phyloP scores from a whole-genome alignment of 2,113 vertebrate genomes.

The Thunnus maccoyii region DNA sequence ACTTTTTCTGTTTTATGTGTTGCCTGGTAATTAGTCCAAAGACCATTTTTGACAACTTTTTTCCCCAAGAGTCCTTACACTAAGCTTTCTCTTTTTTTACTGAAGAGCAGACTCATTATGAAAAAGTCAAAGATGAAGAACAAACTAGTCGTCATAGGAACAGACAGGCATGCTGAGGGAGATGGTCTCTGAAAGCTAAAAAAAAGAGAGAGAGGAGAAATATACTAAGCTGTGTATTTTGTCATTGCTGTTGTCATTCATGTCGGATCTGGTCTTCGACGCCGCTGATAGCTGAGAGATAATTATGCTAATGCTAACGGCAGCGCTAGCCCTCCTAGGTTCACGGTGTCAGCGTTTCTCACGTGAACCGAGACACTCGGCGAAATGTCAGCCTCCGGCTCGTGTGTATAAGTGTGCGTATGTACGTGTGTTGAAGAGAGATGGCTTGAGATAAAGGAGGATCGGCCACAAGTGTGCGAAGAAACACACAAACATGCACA shows the following conservation, averaged over 20 bases:
- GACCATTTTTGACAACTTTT: too few relatives aligned
- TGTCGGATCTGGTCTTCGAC: constrained; percentile 32
- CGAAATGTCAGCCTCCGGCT: constrained; percentile 77
- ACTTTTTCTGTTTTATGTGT: too few relatives aligned
- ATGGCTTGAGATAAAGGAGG: constrained; percentile 75
- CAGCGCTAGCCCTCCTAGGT: constrained; percentile 56
- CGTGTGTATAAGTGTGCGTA: constrained; percentile 30
- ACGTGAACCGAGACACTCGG: constrained; percentile 65
- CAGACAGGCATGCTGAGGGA: too few relatives aligned
- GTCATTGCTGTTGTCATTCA: constrained; percentile 14
- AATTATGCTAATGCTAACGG: constrained; percentile 81
- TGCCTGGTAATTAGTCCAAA: too few relatives aligned
- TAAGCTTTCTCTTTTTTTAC: too few relatives aligned
- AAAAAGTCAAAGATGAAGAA: background rate
- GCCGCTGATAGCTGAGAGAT: constrained; percentile 63
- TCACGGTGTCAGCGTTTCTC: constrained; percentile 71
- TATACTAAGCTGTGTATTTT: background rate
- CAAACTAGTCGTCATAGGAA: background rate
- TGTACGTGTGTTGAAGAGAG: constrained; percentile 58
- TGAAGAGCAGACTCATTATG: background rate
- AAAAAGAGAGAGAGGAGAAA: background rate
- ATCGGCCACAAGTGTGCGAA: constrained; percentile 43
- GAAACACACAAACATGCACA: constrained; percentile 26
- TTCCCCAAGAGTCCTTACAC: too few relatives aligned
- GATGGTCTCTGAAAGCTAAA: background rate